phyloP scores from a whole-genome alignment of 2,797 vertebrate genomes.

The Sebastes trivittatus region DNA sequence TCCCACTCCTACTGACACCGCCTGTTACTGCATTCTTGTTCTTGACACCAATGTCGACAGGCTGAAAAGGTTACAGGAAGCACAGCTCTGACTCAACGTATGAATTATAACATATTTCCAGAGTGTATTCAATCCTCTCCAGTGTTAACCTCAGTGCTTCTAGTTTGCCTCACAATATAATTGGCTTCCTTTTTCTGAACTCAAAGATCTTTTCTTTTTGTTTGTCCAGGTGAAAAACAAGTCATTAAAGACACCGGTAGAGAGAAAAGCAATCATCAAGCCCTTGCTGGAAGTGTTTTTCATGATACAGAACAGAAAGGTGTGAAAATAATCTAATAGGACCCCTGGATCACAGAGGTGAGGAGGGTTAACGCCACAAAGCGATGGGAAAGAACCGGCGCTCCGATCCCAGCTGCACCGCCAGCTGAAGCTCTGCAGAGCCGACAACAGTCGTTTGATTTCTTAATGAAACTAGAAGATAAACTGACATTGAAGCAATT shows the following conservation, averaged over 20 bases:
- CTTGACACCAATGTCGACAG: background rate
- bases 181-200: background rate
- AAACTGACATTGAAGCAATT: background rate
- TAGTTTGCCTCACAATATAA: background rate
- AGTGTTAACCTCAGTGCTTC: background rate
- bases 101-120: background rate
- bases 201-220: background rate
- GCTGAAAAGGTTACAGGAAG: slow-evolving; percentile 9
- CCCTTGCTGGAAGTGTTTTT: background rate
- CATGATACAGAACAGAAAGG: background rate
- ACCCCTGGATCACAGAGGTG: slow-evolving; percentile 20
- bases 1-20: background rate
- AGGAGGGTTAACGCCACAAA: slow-evolving; percentile 1
- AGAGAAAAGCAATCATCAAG: background rate
- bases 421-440: slow-evolving; percentile 1
- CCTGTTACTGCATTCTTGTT: background rate
- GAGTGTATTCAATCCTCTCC: background rate
- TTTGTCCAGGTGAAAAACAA: background rate
- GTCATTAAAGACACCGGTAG: background rate
- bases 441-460: background rate
- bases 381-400: background rate
- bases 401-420: background rate
- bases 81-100: background rate
- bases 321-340: slow-evolving; percentile 7
- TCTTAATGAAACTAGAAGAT: background rate